Conservation (phyloP, 2,797 vertebrate species). For the Sorex maritimensis region DNA sequence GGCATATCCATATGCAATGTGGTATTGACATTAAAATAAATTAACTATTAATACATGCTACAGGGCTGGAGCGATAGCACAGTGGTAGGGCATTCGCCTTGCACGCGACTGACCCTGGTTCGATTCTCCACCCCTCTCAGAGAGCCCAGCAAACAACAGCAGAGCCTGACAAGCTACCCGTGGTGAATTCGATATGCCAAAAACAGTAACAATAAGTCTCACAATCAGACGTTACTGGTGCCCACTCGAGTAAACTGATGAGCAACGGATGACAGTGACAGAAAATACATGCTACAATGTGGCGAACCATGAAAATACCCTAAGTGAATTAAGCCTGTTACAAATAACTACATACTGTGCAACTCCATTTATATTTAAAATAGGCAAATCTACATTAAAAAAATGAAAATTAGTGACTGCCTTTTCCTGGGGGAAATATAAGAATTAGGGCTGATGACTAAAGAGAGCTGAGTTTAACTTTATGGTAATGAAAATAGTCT, state of each 20-base stretch:
- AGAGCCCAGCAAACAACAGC: no score
- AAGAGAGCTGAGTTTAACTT: background rate
- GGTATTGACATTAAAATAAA: background rate
- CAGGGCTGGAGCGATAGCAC: no score
- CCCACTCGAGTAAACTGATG: no score
- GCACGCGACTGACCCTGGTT: no score
- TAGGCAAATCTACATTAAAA: background rate
- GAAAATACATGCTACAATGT: background rate
- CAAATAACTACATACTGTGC: background rate
- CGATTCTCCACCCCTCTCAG: no score
- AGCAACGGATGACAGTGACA: no score
- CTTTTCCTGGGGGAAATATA: background rate
- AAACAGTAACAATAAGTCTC: no score
- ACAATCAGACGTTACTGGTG: no score
- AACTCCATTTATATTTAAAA: background rate
- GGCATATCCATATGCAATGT: background rate
- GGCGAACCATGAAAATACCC: background rate
- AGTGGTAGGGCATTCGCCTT: no score
- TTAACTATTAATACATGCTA: background rate
- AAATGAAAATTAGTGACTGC: background rate
- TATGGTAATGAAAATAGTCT: background rate
- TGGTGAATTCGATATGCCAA: no score
- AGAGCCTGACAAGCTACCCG: no score
- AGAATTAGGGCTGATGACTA: background rate
- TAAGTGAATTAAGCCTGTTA: conserved; percentile 20